These are phyloP conservation scores for Phasia obesa DNA, from an alignment of 2,888 invertebrate genomes.

Conservation along the genomic window DNA sequence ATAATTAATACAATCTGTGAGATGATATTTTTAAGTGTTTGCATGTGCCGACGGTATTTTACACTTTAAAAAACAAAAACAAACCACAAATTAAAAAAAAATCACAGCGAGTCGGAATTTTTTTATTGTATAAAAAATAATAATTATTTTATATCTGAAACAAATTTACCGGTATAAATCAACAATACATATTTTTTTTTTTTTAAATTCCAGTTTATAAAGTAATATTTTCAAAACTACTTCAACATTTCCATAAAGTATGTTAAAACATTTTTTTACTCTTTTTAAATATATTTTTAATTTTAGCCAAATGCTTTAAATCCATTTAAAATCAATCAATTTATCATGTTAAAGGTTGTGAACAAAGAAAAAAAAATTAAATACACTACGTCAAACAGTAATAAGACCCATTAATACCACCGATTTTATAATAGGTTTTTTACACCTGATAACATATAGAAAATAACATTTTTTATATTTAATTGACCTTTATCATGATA, in stretches of 20 bases:
- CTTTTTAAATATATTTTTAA: background rate
- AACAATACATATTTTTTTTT: background rate
- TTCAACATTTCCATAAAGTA: conserved; percentile 60
- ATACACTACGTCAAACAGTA: conserved; percentile 18
- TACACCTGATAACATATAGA: too few species aligned
- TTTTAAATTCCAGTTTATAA: conserved; percentile 39
- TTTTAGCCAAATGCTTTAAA: background rate
- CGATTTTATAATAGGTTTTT: too few species aligned
- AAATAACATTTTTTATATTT: too few species aligned
- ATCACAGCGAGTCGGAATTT: background rate
- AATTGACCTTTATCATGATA: too few species aligned
- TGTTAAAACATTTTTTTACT: conserved; percentile 14
- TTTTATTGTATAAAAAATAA: background rate
- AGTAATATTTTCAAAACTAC: conserved; percentile 40
- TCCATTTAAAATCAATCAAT: background rate
- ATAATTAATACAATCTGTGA: conserved; percentile 23
- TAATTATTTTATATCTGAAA: background rate
- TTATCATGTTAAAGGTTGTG: background rate
- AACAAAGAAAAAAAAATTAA: background rate
- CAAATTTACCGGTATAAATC: too few species aligned
- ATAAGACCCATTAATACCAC: too few species aligned
- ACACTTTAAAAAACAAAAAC: conserved; percentile 12
- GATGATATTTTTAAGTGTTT: conserved; percentile 3
- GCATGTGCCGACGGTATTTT: conserved; percentile 43
- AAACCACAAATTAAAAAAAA: background rate